Evolutionary conservation across 53 echinoderm and acorn worm genomes (phyloP), one percentile per base, ranked within the genome.

Genomic region (Arbacia lixula): DNA sequence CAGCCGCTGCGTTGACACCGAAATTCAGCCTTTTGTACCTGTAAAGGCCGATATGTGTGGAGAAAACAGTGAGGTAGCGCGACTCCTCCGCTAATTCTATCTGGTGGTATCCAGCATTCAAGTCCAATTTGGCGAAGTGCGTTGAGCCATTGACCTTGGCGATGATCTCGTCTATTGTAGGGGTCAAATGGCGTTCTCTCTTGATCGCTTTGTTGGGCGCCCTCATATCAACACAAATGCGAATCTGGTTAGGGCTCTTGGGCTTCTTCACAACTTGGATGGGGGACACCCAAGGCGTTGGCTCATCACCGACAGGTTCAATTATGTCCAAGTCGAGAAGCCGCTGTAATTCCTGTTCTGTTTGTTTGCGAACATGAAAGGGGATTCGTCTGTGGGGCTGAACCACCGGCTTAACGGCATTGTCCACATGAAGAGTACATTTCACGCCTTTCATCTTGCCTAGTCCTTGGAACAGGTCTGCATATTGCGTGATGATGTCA

Each of bases 1-100:
- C 85, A 5, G 91, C 94, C 33, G 86, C 94, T 10, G 84, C 83
- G 67, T 86, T 85, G 9, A 95, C 85, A 21, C 88, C 91, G 34
- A 95, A 90, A 27, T 95, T 88, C 0, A 92, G 33, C 6, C 77
- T 71, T 36, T 95, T 85, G 31, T 69, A 88, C 32, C 83, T 52
- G 36, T 69, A 92, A 1, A 92, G 84, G 19, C 95, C 88, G 32
- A 33, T 53, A 74, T 88, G 90, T 16, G 92, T 90, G 17, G 90
- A 90, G 63, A 93, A 93, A 6, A 91, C 86, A 1, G 91, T 93
- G 26, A 91, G 83, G 31, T 85, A 67, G 12, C 85, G 43, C 27
- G 82, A 85, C 30, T 61, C 85, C 17, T 80, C 76, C 21, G 69
- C 71, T 4, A 85, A 64, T 38, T 87, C 80, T 14, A 88, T 28